Evolutionary conservation across 2,113 vertebrate species (phyloP).

Genomic region (Oriolus oriolus): DNA sequence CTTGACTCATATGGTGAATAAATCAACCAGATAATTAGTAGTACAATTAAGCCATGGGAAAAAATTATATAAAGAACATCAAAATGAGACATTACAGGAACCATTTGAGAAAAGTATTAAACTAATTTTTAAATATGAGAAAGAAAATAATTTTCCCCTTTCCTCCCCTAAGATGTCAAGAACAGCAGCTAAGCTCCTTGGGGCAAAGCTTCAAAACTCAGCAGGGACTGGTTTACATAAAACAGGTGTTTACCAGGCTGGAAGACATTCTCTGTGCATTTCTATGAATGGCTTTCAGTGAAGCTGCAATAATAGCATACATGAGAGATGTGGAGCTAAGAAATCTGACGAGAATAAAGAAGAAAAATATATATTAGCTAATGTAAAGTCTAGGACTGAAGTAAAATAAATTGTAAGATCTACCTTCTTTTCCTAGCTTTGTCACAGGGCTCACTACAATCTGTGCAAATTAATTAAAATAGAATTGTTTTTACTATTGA

Average conservation of each 20-base stretch:
- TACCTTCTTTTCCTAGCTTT: neutral
- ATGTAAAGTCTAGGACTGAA: neutral
- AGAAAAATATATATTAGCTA: neutral
- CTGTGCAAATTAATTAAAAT: neutral
- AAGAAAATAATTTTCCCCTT: neutral
- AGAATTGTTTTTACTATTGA: neutral
- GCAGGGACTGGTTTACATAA: neutral
- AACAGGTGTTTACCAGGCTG: neutral
- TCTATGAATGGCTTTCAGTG: neutral
- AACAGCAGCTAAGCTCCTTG: neutral
- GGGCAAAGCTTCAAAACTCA: neutral
- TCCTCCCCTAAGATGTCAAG: neutral
- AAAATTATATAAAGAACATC: neutral
- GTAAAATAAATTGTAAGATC: neutral
- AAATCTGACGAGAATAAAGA: neutral
- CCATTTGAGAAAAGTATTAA: neutral
- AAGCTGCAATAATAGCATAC: neutral
- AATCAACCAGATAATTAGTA: neutral
- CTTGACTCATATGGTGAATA: neutral
- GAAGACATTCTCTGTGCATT: neutral
- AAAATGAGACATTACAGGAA: neutral
- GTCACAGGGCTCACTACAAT: neutral
- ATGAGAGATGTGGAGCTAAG: neutral
- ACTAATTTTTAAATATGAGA: neutral
- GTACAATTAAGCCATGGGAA: neutral